phyloP scores from a whole-genome alignment of 2,113 vertebrate genomes.

The Pristiophorus japonicus region DNA sequence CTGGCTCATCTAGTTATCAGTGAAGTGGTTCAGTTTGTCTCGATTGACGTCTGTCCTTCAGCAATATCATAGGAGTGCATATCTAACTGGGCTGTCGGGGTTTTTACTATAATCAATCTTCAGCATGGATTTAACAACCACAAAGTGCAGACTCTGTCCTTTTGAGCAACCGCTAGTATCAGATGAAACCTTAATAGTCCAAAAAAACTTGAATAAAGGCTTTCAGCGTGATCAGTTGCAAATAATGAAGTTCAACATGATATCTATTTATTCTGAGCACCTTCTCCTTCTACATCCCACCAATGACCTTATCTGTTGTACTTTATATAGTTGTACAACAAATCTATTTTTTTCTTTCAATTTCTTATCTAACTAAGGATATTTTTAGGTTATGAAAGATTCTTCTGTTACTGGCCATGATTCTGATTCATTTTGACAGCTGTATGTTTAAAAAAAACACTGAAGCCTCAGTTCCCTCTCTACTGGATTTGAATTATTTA shows the following conservation, averaged over 20 bases:
- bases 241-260: neutral
- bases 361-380: too few relatives aligned
- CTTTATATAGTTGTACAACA: too few relatives aligned
- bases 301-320: too few relatives aligned
- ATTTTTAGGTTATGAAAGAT: too few relatives aligned
- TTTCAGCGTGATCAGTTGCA: neutral
- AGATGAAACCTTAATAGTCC: neutral
- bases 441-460: too few relatives aligned
- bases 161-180: neutral
- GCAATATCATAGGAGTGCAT: neutral
- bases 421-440: too few relatives aligned
- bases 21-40: neutral
- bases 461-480: too few relatives aligned
- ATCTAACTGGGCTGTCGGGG: neutral
- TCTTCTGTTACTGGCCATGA: too few relatives aligned
- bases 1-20: neutral
- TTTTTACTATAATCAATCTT: neutral
- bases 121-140: neutral
- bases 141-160: neutral
- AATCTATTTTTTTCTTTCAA: too few relatives aligned
- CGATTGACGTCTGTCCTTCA: neutral
- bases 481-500: too few relatives aligned
- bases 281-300: neutral
- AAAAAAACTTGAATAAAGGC: neutral
- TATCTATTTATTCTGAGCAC: neutral